These are phyloP conservation scores for Tyrophagus putrescentiae DNA, from an alignment of 1,140 invertebrate genomes.

Conservation along the genomic window DNA sequence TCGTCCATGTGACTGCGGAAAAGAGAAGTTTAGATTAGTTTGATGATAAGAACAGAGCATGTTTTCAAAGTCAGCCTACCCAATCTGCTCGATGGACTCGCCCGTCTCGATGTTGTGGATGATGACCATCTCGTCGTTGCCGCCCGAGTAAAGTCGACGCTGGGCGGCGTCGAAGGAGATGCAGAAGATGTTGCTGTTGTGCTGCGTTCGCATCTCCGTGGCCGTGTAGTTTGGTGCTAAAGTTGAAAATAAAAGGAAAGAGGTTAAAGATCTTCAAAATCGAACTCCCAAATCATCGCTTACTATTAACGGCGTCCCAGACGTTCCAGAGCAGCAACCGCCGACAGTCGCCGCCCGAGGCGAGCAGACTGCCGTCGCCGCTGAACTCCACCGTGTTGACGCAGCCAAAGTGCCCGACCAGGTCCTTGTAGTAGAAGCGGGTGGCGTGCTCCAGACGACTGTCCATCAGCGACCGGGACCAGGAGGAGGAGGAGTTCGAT, in stretches of 20 bases:
- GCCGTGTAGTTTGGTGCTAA: conserved; percentile 33
- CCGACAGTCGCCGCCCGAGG: conserved; percentile 82
- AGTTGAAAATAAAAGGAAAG: neutral
- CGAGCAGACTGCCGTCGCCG: conserved; percentile 60
- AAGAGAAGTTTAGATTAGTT: conserved; percentile 51
- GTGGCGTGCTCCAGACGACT: neutral
- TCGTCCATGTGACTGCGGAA: conserved; percentile 69
- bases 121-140: conserved; percentile 74
- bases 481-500: neutral
- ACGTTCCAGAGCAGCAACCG: conserved; percentile 76
- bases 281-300: too few relatives aligned
- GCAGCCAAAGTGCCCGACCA: conserved; percentile 80
- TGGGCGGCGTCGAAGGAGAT: conserved; percentile 64
- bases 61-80: neutral
- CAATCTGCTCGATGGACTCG: conserved; percentile 30
- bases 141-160: conserved; percentile 70
- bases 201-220: conserved; percentile 57
- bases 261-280: neutral
- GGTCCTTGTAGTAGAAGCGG: conserved; percentile 58
- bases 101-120: conserved; percentile 66
- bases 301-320: conserved; percentile 51
- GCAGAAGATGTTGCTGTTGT: conserved; percentile 84
- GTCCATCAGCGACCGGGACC: neutral
- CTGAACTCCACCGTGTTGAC: conserved; percentile 94
- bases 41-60: conserved; percentile 28